Conservation (phyloP, 2,113 vertebrate genomes). For the Arenaria interpres region DNA sequence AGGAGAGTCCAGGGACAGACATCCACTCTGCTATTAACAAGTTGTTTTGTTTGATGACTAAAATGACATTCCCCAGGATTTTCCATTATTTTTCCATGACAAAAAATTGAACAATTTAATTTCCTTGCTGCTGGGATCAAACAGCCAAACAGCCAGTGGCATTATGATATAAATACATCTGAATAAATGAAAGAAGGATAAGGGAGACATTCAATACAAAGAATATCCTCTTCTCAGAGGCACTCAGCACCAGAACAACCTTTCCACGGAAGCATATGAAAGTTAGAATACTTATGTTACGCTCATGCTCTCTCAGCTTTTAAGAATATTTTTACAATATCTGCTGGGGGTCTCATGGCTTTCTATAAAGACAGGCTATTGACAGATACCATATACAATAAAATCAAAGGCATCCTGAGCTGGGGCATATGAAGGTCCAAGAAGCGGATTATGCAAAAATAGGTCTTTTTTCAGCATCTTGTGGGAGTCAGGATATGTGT, state of each 20-base stretch:
- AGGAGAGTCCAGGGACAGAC: neutral
- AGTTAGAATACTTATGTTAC: neutral
- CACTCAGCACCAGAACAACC: neutral
- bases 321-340: neutral
- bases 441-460: neutral
- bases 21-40: neutral
- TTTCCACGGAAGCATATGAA: neutral
- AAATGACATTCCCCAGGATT: neutral
- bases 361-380: neutral
- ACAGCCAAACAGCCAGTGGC: neutral
- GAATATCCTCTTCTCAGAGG: neutral
- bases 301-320: neutral
- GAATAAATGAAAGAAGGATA: neutral
- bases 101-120: neutral
- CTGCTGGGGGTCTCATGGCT: neutral
- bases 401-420: neutral
- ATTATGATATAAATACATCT: neutral
- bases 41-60: neutral
- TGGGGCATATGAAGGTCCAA: neutral
- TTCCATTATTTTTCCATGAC: neutral
- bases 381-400: neutral
- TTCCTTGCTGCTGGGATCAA: neutral
- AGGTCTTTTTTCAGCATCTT: neutral
- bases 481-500: neutral
- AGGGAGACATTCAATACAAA: neutral